A percentile compares a stretch with the other conserved stretches of the same genome.
These are phyloP conservation scores for Bugulina stolonifera DNA, from an alignment of 2,888 invertebrate species.

Conservation along the genomic window DNA sequence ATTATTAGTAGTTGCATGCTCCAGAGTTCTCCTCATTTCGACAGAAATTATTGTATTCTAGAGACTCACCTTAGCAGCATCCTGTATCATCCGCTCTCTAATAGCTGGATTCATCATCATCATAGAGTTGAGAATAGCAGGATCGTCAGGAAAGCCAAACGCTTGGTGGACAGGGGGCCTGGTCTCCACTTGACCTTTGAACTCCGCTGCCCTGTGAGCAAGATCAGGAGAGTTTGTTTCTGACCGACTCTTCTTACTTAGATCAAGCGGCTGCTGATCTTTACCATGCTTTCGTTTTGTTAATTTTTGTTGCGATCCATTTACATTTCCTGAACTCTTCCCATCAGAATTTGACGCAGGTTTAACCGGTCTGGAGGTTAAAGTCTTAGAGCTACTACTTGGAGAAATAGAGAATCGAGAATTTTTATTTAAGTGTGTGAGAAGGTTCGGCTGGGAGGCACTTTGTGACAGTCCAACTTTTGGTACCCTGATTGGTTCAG, in stretches of 20 bases:
- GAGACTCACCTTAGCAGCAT: not conserved
- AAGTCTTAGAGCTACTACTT: not conserved
- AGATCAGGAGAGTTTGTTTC: not conserved
- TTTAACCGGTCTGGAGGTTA: not conserved
- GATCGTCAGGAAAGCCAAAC: slow-evolving; percentile 13
- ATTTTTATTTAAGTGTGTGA: not conserved
- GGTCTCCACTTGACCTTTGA: not conserved
- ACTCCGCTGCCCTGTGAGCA: not conserved
- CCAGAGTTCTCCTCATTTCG: too few species aligned
- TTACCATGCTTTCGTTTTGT: not conserved
- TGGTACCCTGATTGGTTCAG: not conserved
- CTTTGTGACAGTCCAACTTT: not conserved
- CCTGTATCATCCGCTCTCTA: not conserved
- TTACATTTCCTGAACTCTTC: too few species aligned
- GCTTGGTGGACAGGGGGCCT: slow-evolving; percentile 26
- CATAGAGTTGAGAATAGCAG: not conserved
- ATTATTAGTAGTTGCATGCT: too few species aligned
- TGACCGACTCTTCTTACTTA: slow-evolving; percentile 55
- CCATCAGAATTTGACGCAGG: too few species aligned
- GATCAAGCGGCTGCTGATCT: slow-evolving; percentile 64
- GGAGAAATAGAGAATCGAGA: not conserved
- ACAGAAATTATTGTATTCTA: too few species aligned
- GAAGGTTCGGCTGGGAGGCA: not conserved
- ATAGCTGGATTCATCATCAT: slow-evolving; percentile 21
- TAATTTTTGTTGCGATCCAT: too few species aligned